A percentile compares a stretch with the other conserved stretches of the same genome.
phyloP scores from a whole-genome alignment of 2,113 vertebrate genomes.

The Mandrillus leucophaeus region DNA sequence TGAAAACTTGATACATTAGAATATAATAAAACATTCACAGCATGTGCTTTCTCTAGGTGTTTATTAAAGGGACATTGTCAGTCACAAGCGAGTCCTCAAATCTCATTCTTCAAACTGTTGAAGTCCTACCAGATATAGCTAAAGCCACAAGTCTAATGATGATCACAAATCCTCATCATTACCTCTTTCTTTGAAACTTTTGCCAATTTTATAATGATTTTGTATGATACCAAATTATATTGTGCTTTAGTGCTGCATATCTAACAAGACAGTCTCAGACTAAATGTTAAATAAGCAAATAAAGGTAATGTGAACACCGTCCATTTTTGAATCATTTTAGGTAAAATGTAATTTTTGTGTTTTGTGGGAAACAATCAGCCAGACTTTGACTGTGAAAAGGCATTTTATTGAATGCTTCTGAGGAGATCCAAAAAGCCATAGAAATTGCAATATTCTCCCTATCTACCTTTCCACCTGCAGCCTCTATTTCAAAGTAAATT shows the following conservation, averaged over 20 bases:
- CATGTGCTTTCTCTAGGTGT: slow-evolving; percentile 32
- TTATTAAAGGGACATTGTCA: slow-evolving; percentile 72
- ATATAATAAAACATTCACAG: slow-evolving; percentile 53
- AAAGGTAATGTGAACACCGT: slow-evolving; percentile 45
- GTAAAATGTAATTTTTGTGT: slow-evolving; percentile 51
- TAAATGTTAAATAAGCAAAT: slow-evolving; percentile 41
- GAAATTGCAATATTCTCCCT: not conserved
- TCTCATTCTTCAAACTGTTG: not conserved
- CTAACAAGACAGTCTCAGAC: slow-evolving; percentile 52
- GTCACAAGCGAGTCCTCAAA: not conserved
- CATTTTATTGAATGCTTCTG: slow-evolving; percentile 18
- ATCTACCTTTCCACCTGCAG: not conserved
- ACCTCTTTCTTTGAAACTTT: slow-evolving; percentile 44
- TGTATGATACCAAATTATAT: slow-evolving; percentile 56
- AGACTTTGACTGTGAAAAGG: slow-evolving; percentile 30
- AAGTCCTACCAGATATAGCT: not conserved
- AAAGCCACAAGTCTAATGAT: slow-evolving; percentile 12
- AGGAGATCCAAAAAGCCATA: slow-evolving; percentile 49
- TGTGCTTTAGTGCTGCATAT: slow-evolving; percentile 76
- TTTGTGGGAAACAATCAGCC: slow-evolving; percentile 34
- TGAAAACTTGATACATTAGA: slow-evolving; percentile 47
- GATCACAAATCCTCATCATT: slow-evolving; percentile 30
- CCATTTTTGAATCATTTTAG: slow-evolving; percentile 54
- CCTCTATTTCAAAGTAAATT: slow-evolving; percentile 37
- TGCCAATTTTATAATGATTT: slow-evolving; percentile 16